These are phyloP conservation scores for Candoia aspera DNA, from an alignment of 2,113 vertebrate genomes.

Conservation along the genomic window DNA sequence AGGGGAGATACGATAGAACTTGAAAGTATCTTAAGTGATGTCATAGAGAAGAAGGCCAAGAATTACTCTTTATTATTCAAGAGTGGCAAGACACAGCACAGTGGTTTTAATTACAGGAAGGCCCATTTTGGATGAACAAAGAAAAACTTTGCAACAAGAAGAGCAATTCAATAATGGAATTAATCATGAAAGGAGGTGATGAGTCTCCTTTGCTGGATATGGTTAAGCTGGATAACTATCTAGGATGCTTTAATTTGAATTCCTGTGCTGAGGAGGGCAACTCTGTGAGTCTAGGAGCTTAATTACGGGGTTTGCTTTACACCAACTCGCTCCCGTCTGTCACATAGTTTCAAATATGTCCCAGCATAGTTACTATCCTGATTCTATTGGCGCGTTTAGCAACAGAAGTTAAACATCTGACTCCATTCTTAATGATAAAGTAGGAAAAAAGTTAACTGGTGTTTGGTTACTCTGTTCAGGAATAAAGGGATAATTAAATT, in stretches of 20 bases:
- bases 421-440: background rate
- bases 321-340: background rate
- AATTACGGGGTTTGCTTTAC: background rate
- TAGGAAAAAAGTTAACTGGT: background rate
- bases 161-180: background rate
- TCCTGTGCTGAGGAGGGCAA: background rate
- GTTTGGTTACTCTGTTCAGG: background rate
- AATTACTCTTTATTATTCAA: background rate
- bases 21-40: background rate
- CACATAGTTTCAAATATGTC: background rate
- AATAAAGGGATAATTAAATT: background rate
- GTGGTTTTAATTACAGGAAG: background rate
- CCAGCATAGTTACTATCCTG: background rate
- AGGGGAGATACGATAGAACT: background rate
- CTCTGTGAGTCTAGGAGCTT: background rate
- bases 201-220: background rate
- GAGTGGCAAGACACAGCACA: background rate
- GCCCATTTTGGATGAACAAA: background rate
- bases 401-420: background rate
- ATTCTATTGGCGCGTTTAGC: background rate
- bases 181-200: background rate
- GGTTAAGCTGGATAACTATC: background rate
- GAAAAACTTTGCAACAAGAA: background rate
- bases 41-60: background rate
- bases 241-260: background rate